Evolutionary conservation across 2,113 vertebrate genomes (phyloP).

Genomic region (Phocoena phocoena): DNA sequence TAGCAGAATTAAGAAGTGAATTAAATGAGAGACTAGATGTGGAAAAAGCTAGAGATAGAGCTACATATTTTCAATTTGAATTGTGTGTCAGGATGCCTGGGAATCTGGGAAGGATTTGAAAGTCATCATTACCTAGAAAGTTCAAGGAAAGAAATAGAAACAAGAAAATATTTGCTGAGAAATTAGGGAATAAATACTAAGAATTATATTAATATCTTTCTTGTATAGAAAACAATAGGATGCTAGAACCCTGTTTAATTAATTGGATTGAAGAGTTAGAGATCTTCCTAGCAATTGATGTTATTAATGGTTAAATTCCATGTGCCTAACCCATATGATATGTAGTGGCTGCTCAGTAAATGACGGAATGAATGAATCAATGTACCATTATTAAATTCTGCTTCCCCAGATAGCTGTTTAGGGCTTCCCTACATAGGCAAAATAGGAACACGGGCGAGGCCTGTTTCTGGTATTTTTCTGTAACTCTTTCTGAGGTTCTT

Average conservation of each 20-base stretch:
- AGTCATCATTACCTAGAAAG: neutral
- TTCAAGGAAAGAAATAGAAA: neutral
- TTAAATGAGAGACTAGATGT: neutral
- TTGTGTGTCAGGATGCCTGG: neutral
- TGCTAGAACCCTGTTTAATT: neutral
- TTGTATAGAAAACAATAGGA: neutral
- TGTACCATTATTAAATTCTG: neutral
- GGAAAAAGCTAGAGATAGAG: neutral
- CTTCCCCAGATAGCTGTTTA: neutral
- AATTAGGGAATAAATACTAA: neutral
- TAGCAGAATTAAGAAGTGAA: slow-evolving; percentile 28
- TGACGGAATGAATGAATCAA: neutral
- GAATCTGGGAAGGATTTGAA: neutral
- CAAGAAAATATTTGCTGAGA: neutral
- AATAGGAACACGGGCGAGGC: neutral
- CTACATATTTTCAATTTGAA: neutral
- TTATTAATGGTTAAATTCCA: neutral
- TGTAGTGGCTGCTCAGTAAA: neutral
- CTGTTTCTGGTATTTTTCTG: neutral
- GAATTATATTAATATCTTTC: neutral
- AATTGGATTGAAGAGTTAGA: neutral
- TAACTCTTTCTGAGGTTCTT: neutral
- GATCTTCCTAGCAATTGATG: neutral
- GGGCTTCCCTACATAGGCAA: neutral
- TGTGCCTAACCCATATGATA: neutral